Percentiles rank a stretch among this genome's conserved stretches.
These are phyloP conservation scores for Coptotermes formosanus DNA, from an alignment of 1,140 invertebrate genomes.

Conservation along the genomic window DNA sequence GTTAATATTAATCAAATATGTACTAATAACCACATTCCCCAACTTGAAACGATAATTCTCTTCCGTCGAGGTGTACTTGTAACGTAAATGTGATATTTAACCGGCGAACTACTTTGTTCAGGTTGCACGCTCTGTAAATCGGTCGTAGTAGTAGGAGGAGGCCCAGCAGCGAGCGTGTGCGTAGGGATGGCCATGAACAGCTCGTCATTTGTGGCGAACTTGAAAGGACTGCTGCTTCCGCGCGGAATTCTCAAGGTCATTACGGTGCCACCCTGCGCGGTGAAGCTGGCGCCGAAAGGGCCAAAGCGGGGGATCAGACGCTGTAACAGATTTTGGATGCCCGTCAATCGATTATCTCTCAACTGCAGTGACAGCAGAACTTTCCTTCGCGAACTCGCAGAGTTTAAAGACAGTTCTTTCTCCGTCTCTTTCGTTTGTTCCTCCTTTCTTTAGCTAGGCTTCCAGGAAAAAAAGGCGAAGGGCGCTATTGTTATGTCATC, in stretches of 20 bases:
- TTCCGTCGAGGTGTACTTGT: not conserved
- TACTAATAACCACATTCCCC: not conserved
- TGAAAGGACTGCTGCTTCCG: not conserved
- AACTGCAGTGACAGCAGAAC: too few species aligned
- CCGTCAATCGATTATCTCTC: too few species aligned
- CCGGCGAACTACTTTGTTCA: not conserved
- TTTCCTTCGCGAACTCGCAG: too few species aligned
- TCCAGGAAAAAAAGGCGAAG: too few species aligned
- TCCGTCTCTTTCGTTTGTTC: too few species aligned
- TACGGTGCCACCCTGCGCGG: not conserved
- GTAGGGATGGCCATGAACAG: constrained; percentile 1
- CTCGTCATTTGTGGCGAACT: not conserved
- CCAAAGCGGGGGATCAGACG: not conserved
- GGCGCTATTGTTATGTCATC: too few species aligned
- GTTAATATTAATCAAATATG: not conserved
- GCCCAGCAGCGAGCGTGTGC: not conserved
- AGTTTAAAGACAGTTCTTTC: too few species aligned
- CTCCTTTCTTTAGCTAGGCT: too few species aligned
- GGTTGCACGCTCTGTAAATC: not conserved
- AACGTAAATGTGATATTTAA: not conserved
- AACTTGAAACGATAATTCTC: not conserved
- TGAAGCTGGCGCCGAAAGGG: not conserved
- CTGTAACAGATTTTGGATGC: not conserved
- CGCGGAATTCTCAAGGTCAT: not conserved
- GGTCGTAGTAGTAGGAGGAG: not conserved